Evolutionary conservation across 2,797 vertebrate species (phyloP).

Genomic region (Chelidonichthys spinosus): DNA sequence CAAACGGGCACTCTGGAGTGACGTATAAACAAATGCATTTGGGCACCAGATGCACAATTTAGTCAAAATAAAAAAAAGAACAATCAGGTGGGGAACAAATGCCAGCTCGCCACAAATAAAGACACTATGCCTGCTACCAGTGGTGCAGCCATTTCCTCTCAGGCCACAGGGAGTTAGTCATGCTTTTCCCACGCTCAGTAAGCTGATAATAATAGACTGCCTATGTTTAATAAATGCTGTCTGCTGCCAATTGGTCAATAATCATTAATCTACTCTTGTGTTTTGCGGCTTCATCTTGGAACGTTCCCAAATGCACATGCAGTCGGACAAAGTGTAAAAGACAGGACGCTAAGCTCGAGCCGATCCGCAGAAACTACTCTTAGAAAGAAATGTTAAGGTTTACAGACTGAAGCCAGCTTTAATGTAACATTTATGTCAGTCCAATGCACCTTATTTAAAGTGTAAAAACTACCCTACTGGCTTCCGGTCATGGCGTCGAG

Average conservation of each 20-base stretch:
- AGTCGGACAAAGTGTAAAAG: not conserved
- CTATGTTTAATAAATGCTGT: conserved; percentile 9
- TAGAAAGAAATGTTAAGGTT: too few species aligned
- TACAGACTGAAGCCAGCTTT: not conserved
- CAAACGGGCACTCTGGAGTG: conserved; percentile 39
- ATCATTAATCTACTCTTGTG: conserved; percentile 6
- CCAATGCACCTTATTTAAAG: not conserved
- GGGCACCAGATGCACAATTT: conserved; percentile 52
- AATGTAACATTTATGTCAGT: not conserved
- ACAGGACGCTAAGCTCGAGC: not conserved
- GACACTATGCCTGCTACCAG: not conserved
- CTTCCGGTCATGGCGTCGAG: too few species aligned
- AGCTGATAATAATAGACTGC: conserved; percentile 22
- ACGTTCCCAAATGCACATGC: not conserved
- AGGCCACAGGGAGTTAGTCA: conserved; percentile 17
- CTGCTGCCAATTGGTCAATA: conserved; percentile 17
- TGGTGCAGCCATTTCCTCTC: conserved; percentile 8
- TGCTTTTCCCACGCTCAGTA: conserved; percentile 39
- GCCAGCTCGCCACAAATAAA: not conserved
- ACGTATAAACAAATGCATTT: conserved; percentile 35
- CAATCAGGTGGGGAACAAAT: conserved; percentile 27
- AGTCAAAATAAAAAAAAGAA: conserved; percentile 6
- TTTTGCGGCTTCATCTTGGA: conserved; percentile 1
- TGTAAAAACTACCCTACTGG: not conserved
- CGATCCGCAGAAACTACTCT: not conserved